Base-by-base conservation (phyloP, 2,888 invertebrate genomes). In the Pandemis heparana region DNA sequence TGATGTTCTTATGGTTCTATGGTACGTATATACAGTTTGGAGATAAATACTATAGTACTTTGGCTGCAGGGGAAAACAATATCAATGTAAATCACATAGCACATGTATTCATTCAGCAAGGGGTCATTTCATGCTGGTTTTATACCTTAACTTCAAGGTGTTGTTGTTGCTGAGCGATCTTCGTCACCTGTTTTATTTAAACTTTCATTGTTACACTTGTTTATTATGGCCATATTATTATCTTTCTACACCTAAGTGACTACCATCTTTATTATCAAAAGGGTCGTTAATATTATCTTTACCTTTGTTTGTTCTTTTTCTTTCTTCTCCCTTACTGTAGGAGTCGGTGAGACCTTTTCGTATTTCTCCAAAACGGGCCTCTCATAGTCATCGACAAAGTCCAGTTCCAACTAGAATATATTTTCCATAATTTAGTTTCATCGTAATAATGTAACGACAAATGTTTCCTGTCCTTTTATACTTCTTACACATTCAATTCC, bases 351-450 rank as follows among this genome's bases (percentile, higher is more conserved):
- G n/a, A 94, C 83, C 82, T 96, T 96, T 87, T 96, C 96, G 82
- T 96, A 96, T 88, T 96, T 96, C 81, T 97, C 97, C 76, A 97
- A 94, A 41, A 96, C 96, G 5, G 97, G 96, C 76, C 97, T 95
- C 80, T 97, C 97, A 83, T 97, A 97, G 89, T 97, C 97, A 70
- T 96, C 96, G 53, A 94, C 92, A 83, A 95, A 94, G 87, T 94
- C 94, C 78, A 94, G 83, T 85, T 94, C 92, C 76, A 87, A 81
- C 92, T 94, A 89, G 68, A 89, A 89, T 76, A 70, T 76, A 74
- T 69, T 76, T 53, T 68, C 51, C 23, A 66, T 53, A 23, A 18
- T 65, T 32, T 65, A 32, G 2, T 32, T 32, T 32, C 23, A 32
- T 32, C 23, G 23, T 32, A 32, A 32, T 32, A 32, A 32, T 32